Base-by-base conservation (phyloP, 2,797 vertebrate species). In the Crocidura indochinensis region DNA sequence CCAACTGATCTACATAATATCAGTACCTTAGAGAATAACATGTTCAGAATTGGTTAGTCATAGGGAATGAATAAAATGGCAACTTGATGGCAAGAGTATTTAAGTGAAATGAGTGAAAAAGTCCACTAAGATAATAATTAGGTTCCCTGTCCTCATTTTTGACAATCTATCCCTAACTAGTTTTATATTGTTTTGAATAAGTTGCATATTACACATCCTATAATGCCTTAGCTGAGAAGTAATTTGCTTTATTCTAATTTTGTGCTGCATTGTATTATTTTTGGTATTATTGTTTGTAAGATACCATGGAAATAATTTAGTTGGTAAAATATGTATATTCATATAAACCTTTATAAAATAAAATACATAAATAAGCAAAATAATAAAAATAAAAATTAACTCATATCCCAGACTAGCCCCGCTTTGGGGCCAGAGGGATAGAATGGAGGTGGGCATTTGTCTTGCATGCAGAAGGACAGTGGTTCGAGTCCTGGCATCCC, bases 311-410 rank as follows among this genome's bases (percentile, higher is more conserved):
- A 83, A 62, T 71, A 76, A 73, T 10, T 24, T 19, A 83, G 46
- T 38, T 73, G 87, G 19, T 80, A 73, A 92, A 87, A 87, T 64
- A 84, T 29, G 76, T 89, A 71, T 51, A 79, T 83, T 87, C 84
- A 88, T n/a, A n/a, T n/a, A 83, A 80, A 56, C 20, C 47, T 78
- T 22, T 29, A 72, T 81, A 88, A 47, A 60, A 81, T 91, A 91
- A 79, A 47, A 69, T 64, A 4, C 31, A 44, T 29, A 49, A 84
- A 62, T 24, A 47, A 49, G 60, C 19, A 60, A 93, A 86, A n/a
- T 51, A 81, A 14, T 31, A 56, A 65, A 22, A 87, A 80, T 38
- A 38, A 38, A 38, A 38, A 38, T 38, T 38, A 38, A 38, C 38
- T 38, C 38, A 38, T 38, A 38, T 38, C 38, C 38, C 38, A 38